A percentile compares a stretch with the other conserved stretches of the same genome.
Conservation (phyloP, 2,113 vertebrate genomes). For the Oryzias javanicus region DNA sequence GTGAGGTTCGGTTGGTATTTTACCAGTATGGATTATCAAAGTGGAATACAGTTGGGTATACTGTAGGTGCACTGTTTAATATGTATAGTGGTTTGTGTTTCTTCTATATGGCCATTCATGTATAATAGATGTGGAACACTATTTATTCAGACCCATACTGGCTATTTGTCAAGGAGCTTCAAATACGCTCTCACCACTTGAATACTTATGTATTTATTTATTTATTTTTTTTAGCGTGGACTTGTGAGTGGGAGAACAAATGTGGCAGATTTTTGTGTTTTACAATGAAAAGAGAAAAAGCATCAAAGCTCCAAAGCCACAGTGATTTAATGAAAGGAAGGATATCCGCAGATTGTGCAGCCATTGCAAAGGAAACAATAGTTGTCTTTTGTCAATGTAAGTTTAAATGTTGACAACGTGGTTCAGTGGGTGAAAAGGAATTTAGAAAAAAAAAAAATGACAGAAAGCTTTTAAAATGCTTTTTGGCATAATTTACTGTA, state of each 20-base stretch:
- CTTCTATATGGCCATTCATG: constrained; percentile 24
- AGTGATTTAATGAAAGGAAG: background rate
- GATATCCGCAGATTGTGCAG: constrained; percentile 3
- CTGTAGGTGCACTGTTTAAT: constrained; percentile 11
- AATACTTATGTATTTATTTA: constrained; percentile 3
- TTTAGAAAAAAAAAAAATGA: no score
- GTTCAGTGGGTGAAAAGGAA: no score
- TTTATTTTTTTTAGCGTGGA: background rate
- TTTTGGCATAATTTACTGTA: no score
- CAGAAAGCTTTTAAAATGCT: no score
- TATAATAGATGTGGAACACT: constrained; percentile 43
- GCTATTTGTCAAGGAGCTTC: constrained; percentile 21
- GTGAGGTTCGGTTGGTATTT: background rate
- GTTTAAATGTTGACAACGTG: no score
- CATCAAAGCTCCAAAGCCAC: background rate
- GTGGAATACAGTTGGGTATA: background rate
- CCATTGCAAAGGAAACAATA: constrained; percentile 9
- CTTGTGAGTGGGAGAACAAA: constrained; percentile 15
- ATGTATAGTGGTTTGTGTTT: constrained; percentile 13
- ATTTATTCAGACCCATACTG: constrained; percentile 36
- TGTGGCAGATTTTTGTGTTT: constrained; percentile 32
- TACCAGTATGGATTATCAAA: background rate
- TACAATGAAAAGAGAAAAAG: background rate
- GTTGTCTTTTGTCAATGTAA: background rate
- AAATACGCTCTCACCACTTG: constrained; percentile 26